A percentile compares a stretch with the other conserved stretches of the same genome.
Evolutionary conservation across 2,888 invertebrate species (phyloP).

Genomic region (Agriopis leucophaearia): DNA sequence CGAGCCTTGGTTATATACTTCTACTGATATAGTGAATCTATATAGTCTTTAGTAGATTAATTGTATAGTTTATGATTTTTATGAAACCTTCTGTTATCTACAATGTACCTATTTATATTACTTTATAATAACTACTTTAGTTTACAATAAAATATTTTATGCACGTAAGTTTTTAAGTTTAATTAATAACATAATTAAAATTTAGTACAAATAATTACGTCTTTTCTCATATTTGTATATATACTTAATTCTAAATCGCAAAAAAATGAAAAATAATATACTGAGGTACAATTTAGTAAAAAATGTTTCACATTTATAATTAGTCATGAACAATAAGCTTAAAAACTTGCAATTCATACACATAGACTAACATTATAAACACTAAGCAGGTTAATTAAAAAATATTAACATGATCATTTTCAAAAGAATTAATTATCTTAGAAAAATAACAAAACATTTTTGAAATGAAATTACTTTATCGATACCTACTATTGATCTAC

Average conservation of each 20-base stretch:
- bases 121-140: neutral
- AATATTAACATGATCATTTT: neutral
- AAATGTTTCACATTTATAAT: no score
- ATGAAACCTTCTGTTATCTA: slow-evolving; percentile 8
- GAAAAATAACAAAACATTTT: neutral
- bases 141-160: slow-evolving; percentile 1
- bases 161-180: neutral
- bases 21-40: slow-evolving; percentile 41
- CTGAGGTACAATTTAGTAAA: no score
- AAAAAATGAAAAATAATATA: no score
- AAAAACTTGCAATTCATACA: no score
- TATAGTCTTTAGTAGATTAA: slow-evolving; percentile 45
- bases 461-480: neutral
- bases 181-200: neutral
- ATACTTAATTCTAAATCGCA: no score
- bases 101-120: neutral
- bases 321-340: no score
- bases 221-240: no score
- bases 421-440: slow-evolving; percentile 4
- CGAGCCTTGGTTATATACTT: slow-evolving; percentile 34
- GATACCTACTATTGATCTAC: slow-evolving; percentile 7
- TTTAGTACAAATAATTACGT: neutral
- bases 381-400: no score
- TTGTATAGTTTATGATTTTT: slow-evolving; percentile 18
- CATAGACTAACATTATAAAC: no score